phyloP scores from a whole-genome alignment of 2,888 invertebrate genomes.

The Epinotia ramella region DNA sequence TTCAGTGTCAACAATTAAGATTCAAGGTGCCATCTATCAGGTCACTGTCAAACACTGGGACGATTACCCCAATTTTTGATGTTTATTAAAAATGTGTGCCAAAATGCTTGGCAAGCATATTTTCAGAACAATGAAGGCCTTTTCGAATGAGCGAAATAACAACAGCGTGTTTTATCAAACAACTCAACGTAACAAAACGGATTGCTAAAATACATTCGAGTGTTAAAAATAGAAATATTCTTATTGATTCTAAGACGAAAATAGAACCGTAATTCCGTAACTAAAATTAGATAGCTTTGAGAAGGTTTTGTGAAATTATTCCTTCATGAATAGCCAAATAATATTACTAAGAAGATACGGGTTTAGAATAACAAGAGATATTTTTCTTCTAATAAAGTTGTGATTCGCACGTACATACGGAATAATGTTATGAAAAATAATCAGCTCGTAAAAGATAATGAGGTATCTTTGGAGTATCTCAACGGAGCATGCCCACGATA shows the following conservation, averaged over 20 bases:
- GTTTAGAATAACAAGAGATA: conserved; percentile 23
- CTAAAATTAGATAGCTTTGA: neutral
- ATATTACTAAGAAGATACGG: conserved; percentile 6
- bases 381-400: conserved; percentile 25
- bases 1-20: no score
- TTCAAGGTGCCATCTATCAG: no score
- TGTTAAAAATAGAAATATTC: neutral
- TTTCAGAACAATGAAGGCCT: no score
- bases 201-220: neutral
- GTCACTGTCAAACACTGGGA: no score
- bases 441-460: conserved; percentile 51
- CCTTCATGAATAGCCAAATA: conserved; percentile 16
- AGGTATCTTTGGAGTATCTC: conserved; percentile 32
- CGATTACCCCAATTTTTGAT: no score
- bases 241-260: neutral
- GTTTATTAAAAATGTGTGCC: no score
- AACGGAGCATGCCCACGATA: conserved; percentile 1
- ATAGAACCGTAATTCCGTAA: neutral
- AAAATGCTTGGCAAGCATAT: no score
- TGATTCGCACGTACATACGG: conserved; percentile 24
- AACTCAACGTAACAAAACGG: neutral
- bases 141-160: no score
- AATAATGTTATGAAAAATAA: conserved; percentile 50
- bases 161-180: no score
- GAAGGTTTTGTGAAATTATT: neutral